Conservation (phyloP, 2,797 vertebrate genomes). For the Saxicola maurus region DNA sequence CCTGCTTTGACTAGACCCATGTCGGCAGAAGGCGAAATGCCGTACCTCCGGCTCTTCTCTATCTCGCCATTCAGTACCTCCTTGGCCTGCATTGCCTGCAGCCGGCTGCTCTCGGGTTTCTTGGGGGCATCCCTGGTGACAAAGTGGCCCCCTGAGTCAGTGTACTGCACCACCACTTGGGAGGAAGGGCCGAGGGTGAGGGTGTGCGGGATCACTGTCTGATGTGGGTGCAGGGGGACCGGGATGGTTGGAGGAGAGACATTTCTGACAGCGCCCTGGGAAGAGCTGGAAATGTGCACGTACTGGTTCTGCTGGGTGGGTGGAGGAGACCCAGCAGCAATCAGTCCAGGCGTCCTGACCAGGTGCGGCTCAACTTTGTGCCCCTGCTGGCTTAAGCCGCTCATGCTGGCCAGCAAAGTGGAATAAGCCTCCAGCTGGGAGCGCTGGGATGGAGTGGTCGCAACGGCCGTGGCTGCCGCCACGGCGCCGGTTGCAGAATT, state of each 20-base stretch:
- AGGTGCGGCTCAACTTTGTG: conserved; percentile 81
- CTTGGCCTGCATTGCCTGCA: conserved; percentile 81
- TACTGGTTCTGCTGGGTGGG: conserved; percentile 82
- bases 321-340: conserved; percentile 78
- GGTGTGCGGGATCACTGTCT: conserved; percentile 86
- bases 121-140: conserved; percentile 73
- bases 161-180: conserved; percentile 88
- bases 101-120: conserved; percentile 75
- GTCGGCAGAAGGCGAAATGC: conserved; percentile 66
- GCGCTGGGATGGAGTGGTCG: conserved; percentile 78
- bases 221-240: conserved; percentile 84
- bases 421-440: conserved; percentile 90
- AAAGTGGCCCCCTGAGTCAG: conserved; percentile 77
- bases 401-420: conserved; percentile 81
- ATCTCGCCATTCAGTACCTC: conserved; percentile 92
- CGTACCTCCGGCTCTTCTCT: conserved; percentile 84
- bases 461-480: conserved; percentile 71
- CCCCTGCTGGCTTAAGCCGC: conserved; percentile 75
- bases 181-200: conserved; percentile 84
- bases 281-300: conserved; percentile 84
- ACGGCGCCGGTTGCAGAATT: conserved; percentile 69
- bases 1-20: conserved; percentile 73
- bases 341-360: conserved; percentile 77
- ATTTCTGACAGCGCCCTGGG: conserved; percentile 80
- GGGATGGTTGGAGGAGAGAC: conserved; percentile 81